Percentiles rank a stretch among this genome's conserved stretches.
phyloP scores from a whole-genome alignment of 2,888 invertebrate genomes.

The Meliscaeva auricollis region DNA sequence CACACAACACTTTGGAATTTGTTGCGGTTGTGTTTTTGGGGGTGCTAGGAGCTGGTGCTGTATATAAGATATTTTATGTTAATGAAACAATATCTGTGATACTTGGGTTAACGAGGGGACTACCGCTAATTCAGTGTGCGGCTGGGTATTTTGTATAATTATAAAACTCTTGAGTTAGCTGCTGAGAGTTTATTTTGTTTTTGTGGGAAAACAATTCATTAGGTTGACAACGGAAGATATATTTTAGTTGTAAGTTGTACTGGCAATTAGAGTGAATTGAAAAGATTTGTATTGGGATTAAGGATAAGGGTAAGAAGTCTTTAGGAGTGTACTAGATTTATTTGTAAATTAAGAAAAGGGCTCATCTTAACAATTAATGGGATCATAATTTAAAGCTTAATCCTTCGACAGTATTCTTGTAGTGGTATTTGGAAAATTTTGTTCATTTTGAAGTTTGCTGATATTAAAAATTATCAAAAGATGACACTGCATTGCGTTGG shows the following conservation, averaged over 20 bases:
- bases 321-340: background rate
- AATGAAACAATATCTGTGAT: constrained; percentile 66
- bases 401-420: too few species aligned
- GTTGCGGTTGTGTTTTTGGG: constrained; percentile 38
- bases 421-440: too few species aligned
- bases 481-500: too few species aligned
- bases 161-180: constrained; percentile 30
- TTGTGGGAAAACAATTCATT: constrained; percentile 23
- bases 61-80: constrained; percentile 47
- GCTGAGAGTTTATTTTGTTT: constrained; percentile 17
- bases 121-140: constrained; percentile 47
- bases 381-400: too few species aligned
- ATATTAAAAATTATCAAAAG: too few species aligned
- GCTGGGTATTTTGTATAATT: constrained; percentile 16
- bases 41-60: background rate
- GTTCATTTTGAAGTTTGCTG: too few species aligned
- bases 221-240: constrained; percentile 9
- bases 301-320: background rate
- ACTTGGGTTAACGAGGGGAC: constrained; percentile 31
- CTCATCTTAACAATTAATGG: background rate
- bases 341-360: background rate
- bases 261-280: constrained; percentile 12
- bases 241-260: constrained; percentile 15
- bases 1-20: constrained; percentile 29
- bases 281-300: constrained; percentile 25